Percentiles rank a stretch among this genome's conserved stretches.
Conservation (phyloP, 2,113 vertebrate species). For the Cygnus atratus region DNA sequence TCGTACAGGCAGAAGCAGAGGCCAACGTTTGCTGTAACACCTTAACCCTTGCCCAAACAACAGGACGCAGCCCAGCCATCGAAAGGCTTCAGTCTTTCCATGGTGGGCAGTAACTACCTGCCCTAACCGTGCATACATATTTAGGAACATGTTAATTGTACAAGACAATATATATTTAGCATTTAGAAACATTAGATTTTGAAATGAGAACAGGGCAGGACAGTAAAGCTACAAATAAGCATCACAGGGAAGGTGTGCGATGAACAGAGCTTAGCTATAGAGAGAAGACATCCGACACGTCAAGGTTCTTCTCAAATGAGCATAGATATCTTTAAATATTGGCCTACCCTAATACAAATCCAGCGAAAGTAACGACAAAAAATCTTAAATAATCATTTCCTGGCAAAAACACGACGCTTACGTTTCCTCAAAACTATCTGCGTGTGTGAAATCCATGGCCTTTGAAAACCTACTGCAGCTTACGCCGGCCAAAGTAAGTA, state of each 20-base stretch:
- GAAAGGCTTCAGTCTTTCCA: background rate
- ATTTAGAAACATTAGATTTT: background rate
- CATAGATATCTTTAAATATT: background rate
- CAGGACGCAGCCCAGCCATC: background rate
- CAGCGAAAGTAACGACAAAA: background rate
- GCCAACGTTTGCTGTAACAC: background rate
- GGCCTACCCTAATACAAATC: background rate
- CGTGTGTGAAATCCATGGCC: background rate
- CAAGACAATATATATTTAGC: background rate
- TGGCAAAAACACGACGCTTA: background rate
- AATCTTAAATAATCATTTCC: conserved; percentile 19
- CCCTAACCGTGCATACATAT: background rate
- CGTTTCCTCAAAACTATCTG: background rate
- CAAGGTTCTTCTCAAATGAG: background rate
- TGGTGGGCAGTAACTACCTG: background rate
- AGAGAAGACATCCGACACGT: background rate
- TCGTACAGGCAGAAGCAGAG: background rate
- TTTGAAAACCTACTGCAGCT: background rate
- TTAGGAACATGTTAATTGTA: background rate
- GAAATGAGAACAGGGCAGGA: background rate
- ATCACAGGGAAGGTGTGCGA: background rate
- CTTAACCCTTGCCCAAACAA: background rate
- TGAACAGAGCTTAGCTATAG: background rate
- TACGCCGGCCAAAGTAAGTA: background rate
- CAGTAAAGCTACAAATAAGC: background rate